Conservation (phyloP, 2,888 invertebrate genomes). For the Nudaria mundana region DNA sequence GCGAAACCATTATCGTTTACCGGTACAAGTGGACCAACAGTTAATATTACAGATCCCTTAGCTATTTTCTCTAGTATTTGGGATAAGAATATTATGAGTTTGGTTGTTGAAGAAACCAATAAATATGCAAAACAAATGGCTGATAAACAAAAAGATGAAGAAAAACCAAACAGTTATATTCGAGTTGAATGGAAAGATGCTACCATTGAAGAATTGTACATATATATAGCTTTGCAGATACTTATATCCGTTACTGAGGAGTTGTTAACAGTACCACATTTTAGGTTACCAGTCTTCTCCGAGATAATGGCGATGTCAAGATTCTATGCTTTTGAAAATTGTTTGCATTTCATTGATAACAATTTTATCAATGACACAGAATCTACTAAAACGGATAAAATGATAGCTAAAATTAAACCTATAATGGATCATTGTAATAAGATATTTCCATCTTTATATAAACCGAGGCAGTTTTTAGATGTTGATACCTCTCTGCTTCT, state of each 20-base stretch:
- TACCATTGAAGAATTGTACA: conserved; percentile 1
- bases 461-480: conserved; percentile 3
- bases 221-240: background rate
- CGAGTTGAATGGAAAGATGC: conserved; percentile 2
- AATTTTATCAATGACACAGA: conserved; percentile 1
- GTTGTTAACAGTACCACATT: background rate
- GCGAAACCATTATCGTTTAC: background rate
- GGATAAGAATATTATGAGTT: conserved; percentile 5
- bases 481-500: conserved; percentile 1
- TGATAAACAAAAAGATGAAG: background rate
- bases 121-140: background rate
- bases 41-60: conserved; percentile 1
- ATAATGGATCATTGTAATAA: conserved; percentile 5
- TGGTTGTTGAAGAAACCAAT: conserved; percentile 3
- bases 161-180: background rate
- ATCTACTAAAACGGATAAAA: background rate
- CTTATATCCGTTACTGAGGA: background rate
- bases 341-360: conserved; percentile 5
- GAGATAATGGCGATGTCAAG: background rate
- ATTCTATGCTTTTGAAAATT: background rate
- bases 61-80: conserved; percentile 1
- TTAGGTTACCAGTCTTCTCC: background rate
- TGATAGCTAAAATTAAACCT: conserved; percentile 1
- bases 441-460: background rate
- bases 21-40: background rate